phyloP scores from a whole-genome alignment of 2,113 vertebrate genomes.

The Echinops telfairi region DNA sequence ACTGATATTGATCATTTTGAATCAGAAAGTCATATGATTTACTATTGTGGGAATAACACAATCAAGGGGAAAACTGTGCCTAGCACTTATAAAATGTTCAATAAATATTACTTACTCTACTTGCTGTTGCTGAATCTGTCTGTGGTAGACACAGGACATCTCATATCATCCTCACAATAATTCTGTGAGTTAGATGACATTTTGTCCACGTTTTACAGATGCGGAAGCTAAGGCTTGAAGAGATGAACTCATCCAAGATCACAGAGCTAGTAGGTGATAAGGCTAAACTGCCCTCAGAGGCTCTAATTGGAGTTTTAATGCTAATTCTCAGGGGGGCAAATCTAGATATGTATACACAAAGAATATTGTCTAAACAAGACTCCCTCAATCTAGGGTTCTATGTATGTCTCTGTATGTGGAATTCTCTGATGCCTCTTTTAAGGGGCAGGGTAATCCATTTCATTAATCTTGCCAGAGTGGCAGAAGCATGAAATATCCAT shows the following conservation, averaged over 20 bases:
- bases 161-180: neutral
- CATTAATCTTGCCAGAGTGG: slow-evolving; percentile 56
- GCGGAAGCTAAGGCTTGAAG: neutral
- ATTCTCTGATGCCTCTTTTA: slow-evolving; percentile 15
- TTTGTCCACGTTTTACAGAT: neutral
- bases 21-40: no score
- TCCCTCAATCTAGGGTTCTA: neutral
- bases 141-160: neutral
- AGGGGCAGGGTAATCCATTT: neutral
- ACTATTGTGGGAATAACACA: no score
- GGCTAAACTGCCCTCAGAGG: neutral
- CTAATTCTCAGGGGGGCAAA: neutral
- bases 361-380: neutral
- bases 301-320: neutral
- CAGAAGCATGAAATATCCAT: slow-evolving; percentile 63
- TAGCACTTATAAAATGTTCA: neutral
- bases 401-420: neutral
- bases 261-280: slow-evolving; percentile 1
- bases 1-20: no score
- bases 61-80: neutral
- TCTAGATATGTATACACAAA: slow-evolving; percentile 18
- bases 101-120: neutral
- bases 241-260: slow-evolving; percentile 28
- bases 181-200: neutral
- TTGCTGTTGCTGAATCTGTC: neutral